Evolutionary conservation across 2,797 vertebrate genomes (phyloP), one percentile per base, ranked within the genome.

Genomic region (Sebastiscus albofasciatus): DNA sequence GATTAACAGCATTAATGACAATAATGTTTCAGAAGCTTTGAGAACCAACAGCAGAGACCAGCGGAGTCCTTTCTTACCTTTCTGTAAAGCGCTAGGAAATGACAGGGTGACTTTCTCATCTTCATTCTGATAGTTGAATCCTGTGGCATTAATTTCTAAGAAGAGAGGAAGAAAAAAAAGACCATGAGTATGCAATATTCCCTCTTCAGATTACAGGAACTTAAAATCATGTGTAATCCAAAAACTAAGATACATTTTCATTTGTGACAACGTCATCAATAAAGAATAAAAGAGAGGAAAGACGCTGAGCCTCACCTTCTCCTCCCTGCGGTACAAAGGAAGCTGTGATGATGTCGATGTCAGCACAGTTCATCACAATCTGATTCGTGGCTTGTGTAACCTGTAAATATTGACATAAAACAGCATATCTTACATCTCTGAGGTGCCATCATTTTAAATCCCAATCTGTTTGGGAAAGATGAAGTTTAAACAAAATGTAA

Each of bases 291-390:
- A 12, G 6, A 26, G 20, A 6, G 7, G 5, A 9, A 55, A 27
- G 29, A 18, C 33, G 54, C 34, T 54, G 59, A 80, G 49, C 56
- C 95, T 95, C 94, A 99, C 98, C 99, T 95, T 99, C 97, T 12
- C 97, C 97, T 93, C 98, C 98, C 54, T 98, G 95, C 36, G 97
- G 97, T 49, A 89, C 96, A 83, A 98, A 99, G 56, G 98, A 99
- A 78, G 98, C 98, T 49, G 98, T 99, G 93, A 99, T 98, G 92
- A 99, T 99, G 95, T 99, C 98, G 70, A 99, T 99, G 95, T 99
- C 99, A 33, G 99, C 99, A 77, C 99, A 99, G 96, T 99, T 99
- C 98, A 99, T 99, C 95, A 99, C 98, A 89, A 99, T 99, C 91
- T 99, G 98, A 95, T 98, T 99, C 80, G 99, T 99, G 49, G 97